Evolutionary conservation across 37 sponge, comb jelly and placozoan species (phyloP).

Genomic region (Beroe ovata): DNA sequence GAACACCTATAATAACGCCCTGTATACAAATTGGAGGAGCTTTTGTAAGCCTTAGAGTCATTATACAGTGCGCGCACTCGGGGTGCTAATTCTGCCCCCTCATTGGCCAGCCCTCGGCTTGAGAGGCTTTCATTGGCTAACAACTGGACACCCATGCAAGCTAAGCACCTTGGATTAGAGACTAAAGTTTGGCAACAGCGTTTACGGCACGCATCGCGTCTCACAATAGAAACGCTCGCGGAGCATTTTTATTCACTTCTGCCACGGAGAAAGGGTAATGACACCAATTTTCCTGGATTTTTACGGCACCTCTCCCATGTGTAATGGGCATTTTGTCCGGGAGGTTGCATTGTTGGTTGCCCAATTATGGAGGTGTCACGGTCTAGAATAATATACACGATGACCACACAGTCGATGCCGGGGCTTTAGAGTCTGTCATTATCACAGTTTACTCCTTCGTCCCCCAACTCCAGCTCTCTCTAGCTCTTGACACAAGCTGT

Average conservation of each 20-base stretch:
- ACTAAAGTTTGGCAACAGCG: conserved; percentile 63
- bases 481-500: neutral
- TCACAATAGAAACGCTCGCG: conserved; percentile 29
- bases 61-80: neutral
- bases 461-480: no score
- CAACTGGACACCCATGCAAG: conserved; percentile 29
- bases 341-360: neutral
- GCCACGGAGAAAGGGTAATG: conserved; percentile 36
- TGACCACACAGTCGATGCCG: no score
- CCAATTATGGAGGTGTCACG: neutral
- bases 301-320: neutral
- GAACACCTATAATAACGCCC: conserved; percentile 31
- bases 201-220: conserved; percentile 39
- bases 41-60: conserved; percentile 22
- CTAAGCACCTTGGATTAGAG: conserved; percentile 60
- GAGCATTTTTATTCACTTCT: conserved; percentile 61
- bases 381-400: no score
- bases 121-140: neutral
- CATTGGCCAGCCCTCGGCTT: neutral
- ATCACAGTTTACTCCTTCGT: neutral
- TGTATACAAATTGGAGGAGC: conserved; percentile 61
- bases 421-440: neutral
- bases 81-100: neutral
- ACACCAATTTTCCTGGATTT: conserved; percentile 63
- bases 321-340: neutral